These are phyloP conservation scores for Mola mola DNA, from an alignment of 2,113 vertebrate genomes.

Conservation along the genomic window DNA sequence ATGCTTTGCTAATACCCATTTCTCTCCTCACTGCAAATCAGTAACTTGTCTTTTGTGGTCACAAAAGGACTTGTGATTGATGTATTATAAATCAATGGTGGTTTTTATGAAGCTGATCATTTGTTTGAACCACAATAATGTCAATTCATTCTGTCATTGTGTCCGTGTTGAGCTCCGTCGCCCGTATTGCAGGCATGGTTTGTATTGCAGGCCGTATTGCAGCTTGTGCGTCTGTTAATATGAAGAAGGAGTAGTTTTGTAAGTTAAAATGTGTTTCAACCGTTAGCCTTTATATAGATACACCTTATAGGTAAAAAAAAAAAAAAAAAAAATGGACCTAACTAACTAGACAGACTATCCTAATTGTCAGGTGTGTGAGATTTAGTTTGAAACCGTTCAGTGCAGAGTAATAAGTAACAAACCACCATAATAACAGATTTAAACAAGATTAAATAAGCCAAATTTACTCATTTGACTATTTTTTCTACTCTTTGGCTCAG, in stretches of 20 bases:
- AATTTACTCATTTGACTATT: constrained; percentile 2
- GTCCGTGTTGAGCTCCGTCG: neutral
- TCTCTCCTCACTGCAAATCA: constrained; percentile 29
- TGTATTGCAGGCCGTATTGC: neutral
- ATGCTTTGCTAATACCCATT: constrained; percentile 15
- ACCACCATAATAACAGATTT: neutral
- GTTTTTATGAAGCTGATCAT: constrained; percentile 28
- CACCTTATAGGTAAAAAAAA: neutral
- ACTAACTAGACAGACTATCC: neutral
- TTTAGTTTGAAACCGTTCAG: neutral
- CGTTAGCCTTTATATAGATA: neutral
- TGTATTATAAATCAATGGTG: constrained; percentile 40
- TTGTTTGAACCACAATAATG: neutral
- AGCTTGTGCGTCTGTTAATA: neutral
- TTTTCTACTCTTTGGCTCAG: neutral
- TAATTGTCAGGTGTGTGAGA: neutral
- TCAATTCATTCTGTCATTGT: neutral
- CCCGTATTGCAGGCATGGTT: neutral
- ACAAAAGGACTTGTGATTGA: constrained; percentile 28
- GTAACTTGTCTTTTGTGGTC: constrained; percentile 39
- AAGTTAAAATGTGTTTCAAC: neutral
- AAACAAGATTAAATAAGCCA: neutral
- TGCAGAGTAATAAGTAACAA: neutral
- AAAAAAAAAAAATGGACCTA: no score
- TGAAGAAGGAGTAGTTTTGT: neutral